Percentiles rank a stretch among this genome's conserved stretches.
phyloP scores from a whole-genome alignment of 2,888 invertebrate species.

The Lamellibrachia satsuma region DNA sequence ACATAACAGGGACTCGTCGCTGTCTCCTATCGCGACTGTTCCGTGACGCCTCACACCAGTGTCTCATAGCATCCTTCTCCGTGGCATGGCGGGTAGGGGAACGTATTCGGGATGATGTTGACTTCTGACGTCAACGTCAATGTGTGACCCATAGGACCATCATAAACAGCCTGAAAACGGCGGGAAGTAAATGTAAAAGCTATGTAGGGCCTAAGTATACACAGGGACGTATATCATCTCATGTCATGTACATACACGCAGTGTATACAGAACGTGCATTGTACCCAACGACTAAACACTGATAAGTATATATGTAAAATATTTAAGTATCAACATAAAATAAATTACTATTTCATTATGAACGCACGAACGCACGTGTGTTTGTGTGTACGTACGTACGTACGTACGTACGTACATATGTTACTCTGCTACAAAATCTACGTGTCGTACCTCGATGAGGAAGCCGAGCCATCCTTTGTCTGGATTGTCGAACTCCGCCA shows the following conservation, averaged over 20 bases:
- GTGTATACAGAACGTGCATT: too few species aligned
- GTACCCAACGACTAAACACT: too few species aligned
- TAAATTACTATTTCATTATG: neutral
- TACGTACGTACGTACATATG: neutral
- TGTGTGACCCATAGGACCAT: neutral
- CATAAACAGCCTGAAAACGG: neutral
- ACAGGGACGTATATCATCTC: too few species aligned
- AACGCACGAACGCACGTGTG: neutral
- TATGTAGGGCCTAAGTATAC: neutral
- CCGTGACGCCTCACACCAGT: neutral
- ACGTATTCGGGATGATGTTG: neutral
- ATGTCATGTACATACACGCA: too few species aligned
- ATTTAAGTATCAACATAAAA: too few species aligned
- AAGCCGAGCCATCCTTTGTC: conserved; percentile 11
- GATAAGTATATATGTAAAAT: too few species aligned
- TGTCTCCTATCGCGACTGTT: neutral
- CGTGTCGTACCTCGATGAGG: neutral
- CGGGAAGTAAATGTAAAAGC: neutral
- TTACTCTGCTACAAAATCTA: too few species aligned
- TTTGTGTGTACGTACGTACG: neutral
- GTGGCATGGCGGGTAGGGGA: neutral
- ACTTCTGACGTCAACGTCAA: neutral
- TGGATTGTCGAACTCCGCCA: neutral
- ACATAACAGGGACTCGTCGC: neutral
- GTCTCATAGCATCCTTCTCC: neutral